Conservation (phyloP, 37 sponge, comb jelly and placozoan genomes). For the Theonella swinhoei region DNA sequence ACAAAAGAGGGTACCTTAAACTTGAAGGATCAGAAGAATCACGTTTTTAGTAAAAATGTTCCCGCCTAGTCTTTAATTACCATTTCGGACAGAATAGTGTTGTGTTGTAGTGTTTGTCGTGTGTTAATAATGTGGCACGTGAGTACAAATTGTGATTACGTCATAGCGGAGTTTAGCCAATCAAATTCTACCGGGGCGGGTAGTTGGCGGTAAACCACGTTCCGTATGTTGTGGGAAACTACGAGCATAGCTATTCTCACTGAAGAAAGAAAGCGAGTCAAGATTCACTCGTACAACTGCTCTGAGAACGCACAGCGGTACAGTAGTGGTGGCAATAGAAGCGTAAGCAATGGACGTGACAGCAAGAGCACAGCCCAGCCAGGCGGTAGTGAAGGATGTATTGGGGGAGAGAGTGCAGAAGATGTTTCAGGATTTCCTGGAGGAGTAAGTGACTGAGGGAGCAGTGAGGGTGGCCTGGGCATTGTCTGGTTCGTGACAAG, state of each 20-base stretch:
- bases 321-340: neutral
- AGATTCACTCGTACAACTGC: no score
- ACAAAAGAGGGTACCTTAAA: neutral
- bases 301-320: no score
- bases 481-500: no score
- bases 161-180: neutral
- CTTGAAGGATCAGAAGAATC: neutral
- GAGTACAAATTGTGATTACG: no score
- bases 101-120: neutral
- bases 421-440: slow-evolving; percentile 90
- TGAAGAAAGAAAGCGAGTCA: no score
- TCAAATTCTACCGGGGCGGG: neutral
- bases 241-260: no score
- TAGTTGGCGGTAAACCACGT: neutral
- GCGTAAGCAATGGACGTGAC: slow-evolving; percentile 65
- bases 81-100: neutral
- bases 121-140: neutral
- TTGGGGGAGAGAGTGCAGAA: slow-evolving; percentile 91
- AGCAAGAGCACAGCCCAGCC: slow-evolving; percentile 35
- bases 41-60: neutral
- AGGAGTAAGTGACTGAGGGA: slow-evolving; percentile 84
- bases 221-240: neutral
- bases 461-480: no score
- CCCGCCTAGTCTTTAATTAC: neutral
- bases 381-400: slow-evolving; percentile 75